phyloP scores from a whole-genome alignment of 2,797 vertebrate genomes.

The Smutsia gigantea region DNA sequence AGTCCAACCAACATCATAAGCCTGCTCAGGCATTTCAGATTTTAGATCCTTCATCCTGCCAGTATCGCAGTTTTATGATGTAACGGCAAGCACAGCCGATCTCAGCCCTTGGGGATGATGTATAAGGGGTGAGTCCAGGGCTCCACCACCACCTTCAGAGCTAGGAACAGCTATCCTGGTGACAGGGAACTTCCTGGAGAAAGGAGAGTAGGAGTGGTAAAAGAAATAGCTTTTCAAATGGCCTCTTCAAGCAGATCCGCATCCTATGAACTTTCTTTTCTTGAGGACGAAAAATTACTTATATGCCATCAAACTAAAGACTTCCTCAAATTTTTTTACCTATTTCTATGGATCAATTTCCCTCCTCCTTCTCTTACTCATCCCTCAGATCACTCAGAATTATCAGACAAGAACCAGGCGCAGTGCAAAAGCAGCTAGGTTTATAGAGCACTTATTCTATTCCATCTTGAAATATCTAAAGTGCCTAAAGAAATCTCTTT shows the following conservation, averaged over 20 bases:
- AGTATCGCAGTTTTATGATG: neutral
- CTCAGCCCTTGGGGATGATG: neutral
- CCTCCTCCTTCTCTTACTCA: neutral
- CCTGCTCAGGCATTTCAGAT: neutral
- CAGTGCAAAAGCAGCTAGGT: neutral
- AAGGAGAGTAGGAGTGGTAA: neutral
- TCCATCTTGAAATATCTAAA: neutral
- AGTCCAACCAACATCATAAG: neutral
- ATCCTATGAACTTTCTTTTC: neutral
- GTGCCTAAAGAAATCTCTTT: neutral
- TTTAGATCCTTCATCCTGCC: neutral
- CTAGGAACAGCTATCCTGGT: neutral
- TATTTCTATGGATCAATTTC: neutral
- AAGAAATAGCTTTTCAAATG: neutral
- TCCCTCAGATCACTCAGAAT: neutral
- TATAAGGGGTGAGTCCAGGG: neutral
- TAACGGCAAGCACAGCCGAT: neutral
- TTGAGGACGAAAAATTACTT: neutral
- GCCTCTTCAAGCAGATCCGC: neutral
- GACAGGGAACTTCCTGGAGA: neutral
- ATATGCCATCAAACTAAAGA: neutral
- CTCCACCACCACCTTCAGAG: neutral
- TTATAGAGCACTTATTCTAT: neutral
- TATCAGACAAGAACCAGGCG: neutral
- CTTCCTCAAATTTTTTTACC: neutral